phyloP scores from a whole-genome alignment of 2,113 vertebrate genomes.

The Tinamus guttatus region DNA sequence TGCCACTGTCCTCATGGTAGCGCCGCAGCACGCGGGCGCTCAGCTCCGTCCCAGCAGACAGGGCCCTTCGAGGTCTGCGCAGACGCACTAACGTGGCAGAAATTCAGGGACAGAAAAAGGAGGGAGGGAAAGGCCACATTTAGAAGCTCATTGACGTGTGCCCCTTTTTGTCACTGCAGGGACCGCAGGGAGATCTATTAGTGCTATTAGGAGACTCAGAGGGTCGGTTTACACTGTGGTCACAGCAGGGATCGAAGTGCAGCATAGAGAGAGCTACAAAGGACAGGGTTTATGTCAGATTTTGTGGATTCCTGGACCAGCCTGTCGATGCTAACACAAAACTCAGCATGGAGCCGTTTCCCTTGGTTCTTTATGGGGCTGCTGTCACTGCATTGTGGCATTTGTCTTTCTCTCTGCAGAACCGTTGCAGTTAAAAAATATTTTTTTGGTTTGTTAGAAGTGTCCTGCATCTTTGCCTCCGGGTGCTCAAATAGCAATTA shows the following conservation, averaged over 20 bases:
- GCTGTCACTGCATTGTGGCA: neutral
- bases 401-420: neutral
- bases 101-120: neutral
- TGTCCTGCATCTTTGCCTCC: conserved; percentile 7
- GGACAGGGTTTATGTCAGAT: neutral
- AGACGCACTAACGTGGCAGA: neutral
- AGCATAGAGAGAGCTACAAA: rapidly evolving
- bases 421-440: neutral
- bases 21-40: neutral
- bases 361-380: neutral
- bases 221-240: neutral
- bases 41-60: neutral
- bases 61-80: neutral
- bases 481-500: conserved; percentile 35
- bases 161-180: neutral
- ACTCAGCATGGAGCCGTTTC: neutral
- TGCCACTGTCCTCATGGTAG: neutral
- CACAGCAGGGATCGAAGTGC: neutral
- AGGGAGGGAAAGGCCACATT: neutral
- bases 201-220: neutral
- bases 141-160: neutral
- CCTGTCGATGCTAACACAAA: neutral
- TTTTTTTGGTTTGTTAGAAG: neutral
- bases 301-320: neutral
- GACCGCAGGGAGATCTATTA: neutral